A percentile compares a stretch with the other conserved stretches of the same genome.
Conservation (phyloP, 2,113 vertebrate species). For the Fulica atra region DNA sequence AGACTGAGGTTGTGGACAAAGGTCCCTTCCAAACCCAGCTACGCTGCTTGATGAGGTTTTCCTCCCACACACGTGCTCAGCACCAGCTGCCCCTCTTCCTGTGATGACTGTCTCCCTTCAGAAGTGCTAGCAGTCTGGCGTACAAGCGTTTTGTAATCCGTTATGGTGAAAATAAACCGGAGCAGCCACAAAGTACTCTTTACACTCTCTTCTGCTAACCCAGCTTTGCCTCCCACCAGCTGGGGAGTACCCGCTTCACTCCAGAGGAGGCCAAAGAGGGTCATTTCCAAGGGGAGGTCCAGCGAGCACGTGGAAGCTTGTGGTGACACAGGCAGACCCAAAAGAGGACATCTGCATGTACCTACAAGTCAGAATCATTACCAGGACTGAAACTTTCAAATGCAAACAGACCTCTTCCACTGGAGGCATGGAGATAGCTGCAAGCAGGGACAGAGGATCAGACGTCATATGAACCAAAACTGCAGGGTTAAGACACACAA, state of each 20-base stretch:
- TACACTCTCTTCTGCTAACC: not conserved
- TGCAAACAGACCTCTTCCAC: not conserved
- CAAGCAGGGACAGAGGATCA: not conserved
- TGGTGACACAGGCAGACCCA: not conserved
- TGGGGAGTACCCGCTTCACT: not conserved
- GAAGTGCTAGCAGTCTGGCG: constrained; percentile 22
- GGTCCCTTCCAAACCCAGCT: constrained; percentile 38
- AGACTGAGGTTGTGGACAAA: constrained; percentile 34
- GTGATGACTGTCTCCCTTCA: constrained; percentile 41
- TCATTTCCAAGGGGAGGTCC: not conserved
- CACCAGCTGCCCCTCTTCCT: constrained; percentile 62
- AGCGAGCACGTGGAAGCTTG: not conserved
- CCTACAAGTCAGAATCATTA: not conserved
- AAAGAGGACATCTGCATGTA: not conserved
- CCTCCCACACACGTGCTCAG: constrained; percentile 21
- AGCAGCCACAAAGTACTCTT: not conserved
- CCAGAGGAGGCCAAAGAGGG: not conserved
- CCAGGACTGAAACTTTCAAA: not conserved
- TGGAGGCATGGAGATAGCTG: not conserved
- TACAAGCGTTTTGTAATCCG: not conserved
- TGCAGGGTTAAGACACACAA: not conserved
- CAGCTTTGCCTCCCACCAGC: not conserved
- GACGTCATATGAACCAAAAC: not conserved
- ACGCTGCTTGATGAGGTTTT: not conserved
- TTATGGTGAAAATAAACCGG: constrained; percentile 21